Conservation (phyloP, 2,888 invertebrate genomes). For the Macrophya annulata region DNA sequence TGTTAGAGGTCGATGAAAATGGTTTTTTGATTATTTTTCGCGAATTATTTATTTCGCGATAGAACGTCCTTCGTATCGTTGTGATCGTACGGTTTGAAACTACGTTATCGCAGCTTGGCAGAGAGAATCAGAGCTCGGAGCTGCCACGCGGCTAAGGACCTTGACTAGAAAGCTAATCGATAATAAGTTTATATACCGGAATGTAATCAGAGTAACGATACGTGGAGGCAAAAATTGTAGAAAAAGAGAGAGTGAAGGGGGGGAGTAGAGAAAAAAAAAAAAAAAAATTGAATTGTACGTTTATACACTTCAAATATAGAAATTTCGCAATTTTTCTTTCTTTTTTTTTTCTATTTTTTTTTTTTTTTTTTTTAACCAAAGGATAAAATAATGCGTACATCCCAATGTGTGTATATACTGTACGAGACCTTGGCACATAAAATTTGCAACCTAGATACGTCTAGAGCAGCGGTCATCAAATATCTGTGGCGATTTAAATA, state of each 20-base stretch:
- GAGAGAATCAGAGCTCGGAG: neutral
- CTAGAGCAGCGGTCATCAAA: neutral
- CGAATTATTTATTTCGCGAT: conserved; percentile 10
- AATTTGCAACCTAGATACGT: conserved; percentile 38
- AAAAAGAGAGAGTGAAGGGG: neutral
- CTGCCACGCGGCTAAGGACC: neutral
- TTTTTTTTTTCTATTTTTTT: neutral
- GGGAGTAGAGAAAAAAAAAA: neutral
- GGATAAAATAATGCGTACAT: neutral
- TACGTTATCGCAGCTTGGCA: conserved; percentile 1
- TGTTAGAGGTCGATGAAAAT: neutral
- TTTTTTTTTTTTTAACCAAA: neutral
- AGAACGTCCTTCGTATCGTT: neutral
- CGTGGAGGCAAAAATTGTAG: neutral
- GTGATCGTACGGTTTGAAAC: neutral
- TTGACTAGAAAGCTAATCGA: neutral
- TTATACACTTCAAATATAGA: neutral
- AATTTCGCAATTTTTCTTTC: neutral
- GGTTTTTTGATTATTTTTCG: neutral
- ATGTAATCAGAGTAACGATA: conserved; percentile 2
- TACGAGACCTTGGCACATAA: conserved; percentile 41
- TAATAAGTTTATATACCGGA: neutral
- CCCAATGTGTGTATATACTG: neutral
- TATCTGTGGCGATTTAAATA: conserved; percentile 4
- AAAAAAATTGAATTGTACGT: neutral